Evolutionary conservation across 2,888 invertebrate genomes (phyloP), one percentile per base, ranked within the genome.

Genomic region (Ptychoptera albimana): DNA sequence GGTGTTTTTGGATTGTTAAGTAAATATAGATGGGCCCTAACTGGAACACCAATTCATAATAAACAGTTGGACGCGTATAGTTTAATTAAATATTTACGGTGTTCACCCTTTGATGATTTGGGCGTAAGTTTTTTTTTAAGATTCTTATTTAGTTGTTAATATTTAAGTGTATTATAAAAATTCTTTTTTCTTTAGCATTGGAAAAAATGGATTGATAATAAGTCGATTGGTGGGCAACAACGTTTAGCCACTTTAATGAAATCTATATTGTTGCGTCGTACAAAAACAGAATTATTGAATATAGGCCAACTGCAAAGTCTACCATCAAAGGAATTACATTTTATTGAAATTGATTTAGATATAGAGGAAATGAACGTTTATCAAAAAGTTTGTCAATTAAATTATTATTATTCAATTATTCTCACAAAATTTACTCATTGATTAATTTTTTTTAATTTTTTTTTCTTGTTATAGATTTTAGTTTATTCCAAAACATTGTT

Each of bases 31-130:
- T 91, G 88, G 88, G 82, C 80, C 1, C 71, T 96, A 14, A 92
- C 94, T 0, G 96, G 96, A 23, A 94, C 94, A 0, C 96, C 96
- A 0, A 82, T 97, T 37, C 96, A 96, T 57, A 97, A 97, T 62
- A 85, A 88, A 60, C 83, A 91, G 58, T 64, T 82, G 46, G 93
- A 88, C 60, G 68, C 87, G 35, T 88, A 77, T 63, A 75, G 85
- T 1, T 63, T 87, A 39, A 59, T 87, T 11, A 84, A 91, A 61
- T 97, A 92, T 61, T 63, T 97, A 8, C 68, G 77, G 11, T 86
- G 87, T 57, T 70, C 79, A 8, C 96, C 96, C 1, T 94, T 96
- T 61, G 85, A 92, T 59, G 92, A 96, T 50, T 67, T 85, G 37
- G 66, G 64, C 10, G 75, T 76, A 54, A 66, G 67, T 59, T 14